A percentile compares a stretch with the other conserved stretches of the same genome.
phyloP scores from a whole-genome alignment of 2,113 vertebrate species.

The Raja brachyura region DNA sequence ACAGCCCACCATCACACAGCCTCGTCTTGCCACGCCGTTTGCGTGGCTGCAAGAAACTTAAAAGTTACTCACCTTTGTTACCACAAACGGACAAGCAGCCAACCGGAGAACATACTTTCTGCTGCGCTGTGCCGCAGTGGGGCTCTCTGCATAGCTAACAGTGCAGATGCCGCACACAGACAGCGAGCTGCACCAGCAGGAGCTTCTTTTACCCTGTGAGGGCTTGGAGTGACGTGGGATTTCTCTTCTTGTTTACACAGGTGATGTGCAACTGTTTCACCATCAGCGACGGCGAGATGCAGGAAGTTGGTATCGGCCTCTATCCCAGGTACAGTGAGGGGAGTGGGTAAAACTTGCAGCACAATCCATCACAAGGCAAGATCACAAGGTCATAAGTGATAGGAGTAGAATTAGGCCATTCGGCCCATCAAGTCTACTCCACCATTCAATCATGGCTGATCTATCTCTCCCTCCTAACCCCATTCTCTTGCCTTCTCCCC shows the following conservation, averaged over 20 bases:
- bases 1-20: background rate
- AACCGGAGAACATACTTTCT: background rate
- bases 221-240: slow-evolving; percentile 40
- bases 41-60: too few species aligned
- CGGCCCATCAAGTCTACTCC: too few species aligned
- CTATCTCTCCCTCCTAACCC: too few species aligned
- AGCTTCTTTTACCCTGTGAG: too few species aligned
- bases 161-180: background rate
- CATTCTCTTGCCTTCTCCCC: too few species aligned
- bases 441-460: too few species aligned
- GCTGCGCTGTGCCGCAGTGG: background rate
- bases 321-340: slow-evolving; percentile 77
- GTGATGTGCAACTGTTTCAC: slow-evolving; percentile 93
- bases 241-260: slow-evolving; percentile 63
- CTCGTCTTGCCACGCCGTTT: background rate
- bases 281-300: slow-evolving; percentile 91
- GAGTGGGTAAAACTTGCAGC: background rate
- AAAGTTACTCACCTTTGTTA: background rate
- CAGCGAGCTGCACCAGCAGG: background rate
- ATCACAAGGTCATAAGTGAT: too few species aligned
- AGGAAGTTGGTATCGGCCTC: slow-evolving; percentile 85
- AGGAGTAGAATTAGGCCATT: too few species aligned
- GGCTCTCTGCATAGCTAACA: background rate
- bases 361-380: too few species aligned
- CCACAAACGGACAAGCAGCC: background rate